Evolutionary conservation across 2,797 vertebrate species (phyloP).

Genomic region (Cossypha caffra): DNA sequence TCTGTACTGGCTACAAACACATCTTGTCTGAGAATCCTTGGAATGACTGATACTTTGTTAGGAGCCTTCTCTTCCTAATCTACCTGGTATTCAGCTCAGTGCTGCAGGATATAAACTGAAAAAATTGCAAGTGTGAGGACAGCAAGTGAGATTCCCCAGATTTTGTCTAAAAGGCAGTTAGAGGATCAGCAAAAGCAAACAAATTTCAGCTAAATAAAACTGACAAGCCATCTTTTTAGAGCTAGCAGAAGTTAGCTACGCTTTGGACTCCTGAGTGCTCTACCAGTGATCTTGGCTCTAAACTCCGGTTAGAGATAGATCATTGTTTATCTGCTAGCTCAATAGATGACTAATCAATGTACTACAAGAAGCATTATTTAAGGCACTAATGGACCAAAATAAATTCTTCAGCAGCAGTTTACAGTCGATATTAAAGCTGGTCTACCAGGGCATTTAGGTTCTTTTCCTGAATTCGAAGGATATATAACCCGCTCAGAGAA

Average conservation of each 20-base stretch:
- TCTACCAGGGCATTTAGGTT: neutral
- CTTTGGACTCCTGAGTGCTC: neutral
- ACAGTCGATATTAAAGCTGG: neutral
- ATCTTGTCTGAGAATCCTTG: neutral
- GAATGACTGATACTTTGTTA: neutral
- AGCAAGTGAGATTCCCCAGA: neutral
- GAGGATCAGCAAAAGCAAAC: neutral
- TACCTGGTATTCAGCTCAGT: neutral
- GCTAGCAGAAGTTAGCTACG: neutral
- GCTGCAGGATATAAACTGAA: neutral
- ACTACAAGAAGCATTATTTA: neutral
- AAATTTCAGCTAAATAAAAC: neutral
- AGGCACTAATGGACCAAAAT: neutral
- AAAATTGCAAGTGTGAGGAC: neutral
- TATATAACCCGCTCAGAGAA: neutral
- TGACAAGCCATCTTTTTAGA: neutral
- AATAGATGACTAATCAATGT: neutral
- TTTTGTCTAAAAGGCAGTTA: neutral
- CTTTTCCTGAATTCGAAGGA: neutral
- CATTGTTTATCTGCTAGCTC: neutral
- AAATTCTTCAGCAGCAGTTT: neutral
- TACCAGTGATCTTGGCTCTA: neutral
- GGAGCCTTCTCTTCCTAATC: neutral
- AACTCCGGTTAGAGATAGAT: neutral
- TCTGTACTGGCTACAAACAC: neutral